phyloP scores from a whole-genome alignment of 2,113 vertebrate genomes.

The Junco hyemalis region DNA sequence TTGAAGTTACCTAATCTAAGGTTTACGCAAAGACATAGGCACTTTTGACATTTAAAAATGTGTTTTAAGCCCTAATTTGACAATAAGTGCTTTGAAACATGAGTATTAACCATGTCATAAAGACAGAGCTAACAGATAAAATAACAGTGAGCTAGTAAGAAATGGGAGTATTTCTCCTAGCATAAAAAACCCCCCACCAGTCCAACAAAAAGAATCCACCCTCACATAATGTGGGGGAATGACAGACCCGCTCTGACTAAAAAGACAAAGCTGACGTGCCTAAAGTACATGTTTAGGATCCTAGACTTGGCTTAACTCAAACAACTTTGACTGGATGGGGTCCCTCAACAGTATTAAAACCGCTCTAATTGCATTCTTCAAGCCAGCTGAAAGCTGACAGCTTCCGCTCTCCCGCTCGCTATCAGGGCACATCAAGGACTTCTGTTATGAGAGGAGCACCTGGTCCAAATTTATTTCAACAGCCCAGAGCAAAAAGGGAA shows the following conservation, averaged over 20 bases:
- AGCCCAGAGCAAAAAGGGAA: slow-evolving; percentile 84
- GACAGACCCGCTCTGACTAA: neutral
- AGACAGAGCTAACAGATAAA: slow-evolving; percentile 38
- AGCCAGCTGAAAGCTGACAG: slow-evolving; percentile 80
- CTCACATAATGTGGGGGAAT: neutral
- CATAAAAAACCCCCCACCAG: neutral
- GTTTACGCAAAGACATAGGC: neutral
- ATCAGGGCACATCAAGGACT: slow-evolving; percentile 87
- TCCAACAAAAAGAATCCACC: neutral
- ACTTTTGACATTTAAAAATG: slow-evolving; percentile 35
- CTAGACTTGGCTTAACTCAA: slow-evolving; percentile 68
- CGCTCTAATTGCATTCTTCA: slow-evolving; percentile 82
- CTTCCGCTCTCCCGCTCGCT: slow-evolving; percentile 80
- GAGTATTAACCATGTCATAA: slow-evolving; percentile 31
- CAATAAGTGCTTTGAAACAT: slow-evolving; percentile 33
- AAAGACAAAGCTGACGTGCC: slow-evolving; percentile 22
- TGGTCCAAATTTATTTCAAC: slow-evolving; percentile 87
- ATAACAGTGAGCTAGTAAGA: neutral
- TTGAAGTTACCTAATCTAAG: neutral
- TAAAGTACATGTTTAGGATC: slow-evolving; percentile 59
- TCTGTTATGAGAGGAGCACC: slow-evolving; percentile 81
- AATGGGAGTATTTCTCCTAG: neutral
- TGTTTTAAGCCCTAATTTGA: slow-evolving; percentile 53
- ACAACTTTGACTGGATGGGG: slow-evolving; percentile 72
- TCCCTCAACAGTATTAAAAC: slow-evolving; percentile 77